These are phyloP conservation scores for Melanotaenia pygmaea DNA, from an alignment of 2,797 vertebrate species.

Conservation along the genomic window DNA sequence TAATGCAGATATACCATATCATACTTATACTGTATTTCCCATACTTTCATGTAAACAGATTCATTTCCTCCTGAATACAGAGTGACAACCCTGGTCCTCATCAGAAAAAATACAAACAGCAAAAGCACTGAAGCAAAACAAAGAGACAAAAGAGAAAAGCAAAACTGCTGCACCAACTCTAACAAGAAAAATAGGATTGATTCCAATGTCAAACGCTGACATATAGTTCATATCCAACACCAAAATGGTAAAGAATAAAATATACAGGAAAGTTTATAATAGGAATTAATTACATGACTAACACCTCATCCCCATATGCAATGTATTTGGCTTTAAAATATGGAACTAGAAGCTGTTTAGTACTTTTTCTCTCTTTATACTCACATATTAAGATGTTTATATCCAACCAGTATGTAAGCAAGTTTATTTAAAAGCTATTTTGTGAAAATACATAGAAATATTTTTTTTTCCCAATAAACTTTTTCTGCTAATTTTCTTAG, in stretches of 20 bases:
- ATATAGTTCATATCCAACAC: conserved; percentile 95
- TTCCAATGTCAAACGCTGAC: conserved; percentile 94
- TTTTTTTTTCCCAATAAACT: conserved; percentile 81
- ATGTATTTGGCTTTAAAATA: conserved; percentile 98
- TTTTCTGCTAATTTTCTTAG: conserved; percentile 83
- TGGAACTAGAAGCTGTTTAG: conserved; percentile 87
- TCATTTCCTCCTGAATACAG: conserved; percentile 64
- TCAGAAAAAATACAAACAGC: conserved; percentile 79
- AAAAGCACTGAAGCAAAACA: conserved; percentile 76
- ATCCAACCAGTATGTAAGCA: conserved; percentile 94
- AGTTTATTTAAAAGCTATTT: conserved; percentile 99
- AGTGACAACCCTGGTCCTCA: conserved; percentile 73
- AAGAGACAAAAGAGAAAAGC: conserved; percentile 61
- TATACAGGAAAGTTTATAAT: conserved; percentile 95
- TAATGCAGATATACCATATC: conserved; percentile 69
- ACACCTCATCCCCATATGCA: conserved; percentile 84
- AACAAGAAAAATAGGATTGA: conserved; percentile 92
- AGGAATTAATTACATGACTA: conserved; percentile 97
- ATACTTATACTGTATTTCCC: conserved; percentile 55
- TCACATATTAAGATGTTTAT: conserved; percentile 84
- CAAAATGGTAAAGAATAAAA: conserved; percentile 96
- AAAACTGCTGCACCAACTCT: conserved; percentile 69
- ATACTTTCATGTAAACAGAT: conserved; percentile 78
- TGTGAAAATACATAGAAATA: conserved; percentile 99
- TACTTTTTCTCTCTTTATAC: conserved; percentile 81